These are phyloP conservation scores for Ryuthela nishihirai DNA, from an alignment of 2,888 invertebrate species.

Conservation along the genomic window DNA sequence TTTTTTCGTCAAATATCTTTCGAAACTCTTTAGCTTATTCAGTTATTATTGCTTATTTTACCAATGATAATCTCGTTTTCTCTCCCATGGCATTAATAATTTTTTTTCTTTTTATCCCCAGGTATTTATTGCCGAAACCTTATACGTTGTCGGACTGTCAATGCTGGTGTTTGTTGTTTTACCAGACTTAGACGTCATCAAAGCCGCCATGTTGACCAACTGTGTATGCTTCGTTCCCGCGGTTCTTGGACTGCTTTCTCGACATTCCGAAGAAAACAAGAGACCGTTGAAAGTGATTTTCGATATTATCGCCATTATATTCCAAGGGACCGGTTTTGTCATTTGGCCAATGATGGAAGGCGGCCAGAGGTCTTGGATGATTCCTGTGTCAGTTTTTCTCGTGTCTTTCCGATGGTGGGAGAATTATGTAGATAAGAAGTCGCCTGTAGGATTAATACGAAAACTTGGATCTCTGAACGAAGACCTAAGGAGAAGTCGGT, in stretches of 20 bases:
- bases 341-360: conserved; percentile 61
- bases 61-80: too few relatives aligned
- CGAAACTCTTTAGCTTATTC: too few relatives aligned
- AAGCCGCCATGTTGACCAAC: conserved; percentile 54
- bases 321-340: conserved; percentile 65
- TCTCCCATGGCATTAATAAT: too few relatives aligned
- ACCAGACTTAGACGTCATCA: conserved; percentile 54
- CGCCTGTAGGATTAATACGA: conserved; percentile 73
- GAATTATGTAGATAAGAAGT: conserved; percentile 85
- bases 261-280: conserved; percentile 52
- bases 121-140: conserved; percentile 53
- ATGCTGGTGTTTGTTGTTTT: conserved; percentile 54
- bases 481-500: conserved; percentile 71
- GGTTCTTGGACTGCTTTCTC: conserved; percentile 47
- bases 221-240: conserved; percentile 55
- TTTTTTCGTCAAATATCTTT: too few relatives aligned
- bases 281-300: conserved; percentile 54
- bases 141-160: conserved; percentile 54
- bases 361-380: conserved; percentile 63
- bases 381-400: conserved; percentile 77
- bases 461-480: conserved; percentile 73
- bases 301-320: conserved; percentile 61
- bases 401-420: conserved; percentile 98
- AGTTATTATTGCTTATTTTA: too few relatives aligned
- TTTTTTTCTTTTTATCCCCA: conserved; percentile 42